Conservation (phyloP, 2,797 vertebrate genomes). For the Acipenser oxyrinchus region DNA sequence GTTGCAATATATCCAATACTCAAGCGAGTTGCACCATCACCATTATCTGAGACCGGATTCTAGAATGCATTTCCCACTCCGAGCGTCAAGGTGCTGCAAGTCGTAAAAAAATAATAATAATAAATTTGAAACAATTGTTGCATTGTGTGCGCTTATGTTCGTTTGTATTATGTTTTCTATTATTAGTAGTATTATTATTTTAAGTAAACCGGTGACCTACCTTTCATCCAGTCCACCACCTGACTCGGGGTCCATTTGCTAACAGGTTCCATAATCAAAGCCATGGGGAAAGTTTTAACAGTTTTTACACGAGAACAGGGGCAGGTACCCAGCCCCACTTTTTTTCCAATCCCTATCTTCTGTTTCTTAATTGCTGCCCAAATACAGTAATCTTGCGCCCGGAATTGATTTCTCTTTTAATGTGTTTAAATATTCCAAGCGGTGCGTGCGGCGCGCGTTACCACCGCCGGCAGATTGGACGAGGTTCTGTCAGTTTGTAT, state of each 20-base stretch:
- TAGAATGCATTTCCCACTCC: too few relatives aligned
- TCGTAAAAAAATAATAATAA: too few relatives aligned
- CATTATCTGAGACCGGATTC: too few relatives aligned
- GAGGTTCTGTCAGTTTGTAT: neutral
- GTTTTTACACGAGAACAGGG: constrained; percentile 47
- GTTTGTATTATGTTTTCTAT: too few relatives aligned
- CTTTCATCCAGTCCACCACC: constrained; percentile 98
- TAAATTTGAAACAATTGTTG: too few relatives aligned
- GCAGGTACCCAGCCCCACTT: constrained; percentile 23
- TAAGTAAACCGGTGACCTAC: constrained; percentile 40
- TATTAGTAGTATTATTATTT: too few relatives aligned
- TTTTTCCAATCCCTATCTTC: neutral
- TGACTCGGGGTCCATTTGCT: constrained; percentile 96
- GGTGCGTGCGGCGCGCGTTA: constrained; percentile 5
- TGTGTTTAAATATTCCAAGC: neutral
- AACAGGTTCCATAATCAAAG: constrained; percentile 94
- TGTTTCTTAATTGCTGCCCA: neutral
- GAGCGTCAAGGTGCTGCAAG: too few relatives aligned
- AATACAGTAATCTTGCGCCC: neutral
- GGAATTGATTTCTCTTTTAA: constrained; percentile 7
- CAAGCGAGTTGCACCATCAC: too few relatives aligned
- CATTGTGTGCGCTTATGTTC: too few relatives aligned
- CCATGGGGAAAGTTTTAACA: constrained; percentile 74
- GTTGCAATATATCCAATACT: too few relatives aligned
- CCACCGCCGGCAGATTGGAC: constrained; percentile 8